These are phyloP conservation scores for Pegoplata infirma DNA, from an alignment of 2,888 invertebrate genomes.

Conservation along the genomic window DNA sequence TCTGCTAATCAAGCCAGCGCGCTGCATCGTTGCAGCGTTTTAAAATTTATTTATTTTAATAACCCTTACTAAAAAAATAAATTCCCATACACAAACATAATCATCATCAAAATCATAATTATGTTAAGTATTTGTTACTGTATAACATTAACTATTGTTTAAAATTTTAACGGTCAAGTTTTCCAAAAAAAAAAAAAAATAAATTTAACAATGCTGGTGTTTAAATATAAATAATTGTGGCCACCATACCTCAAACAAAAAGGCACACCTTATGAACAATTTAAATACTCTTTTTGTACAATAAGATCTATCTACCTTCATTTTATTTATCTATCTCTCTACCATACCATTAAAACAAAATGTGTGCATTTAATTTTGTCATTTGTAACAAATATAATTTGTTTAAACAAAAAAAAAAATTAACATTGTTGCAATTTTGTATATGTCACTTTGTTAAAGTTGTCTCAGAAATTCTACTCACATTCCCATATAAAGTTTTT, in stretches of 20 bases:
- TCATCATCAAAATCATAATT: slow-evolving; percentile 44
- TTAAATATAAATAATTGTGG: slow-evolving; percentile 24
- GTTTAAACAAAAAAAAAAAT: not conserved
- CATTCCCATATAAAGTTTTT: not conserved
- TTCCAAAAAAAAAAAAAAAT: slow-evolving; percentile 21
- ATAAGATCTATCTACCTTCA: not conserved
- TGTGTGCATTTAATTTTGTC: slow-evolving; percentile 19
- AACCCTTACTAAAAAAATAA: slow-evolving; percentile 49
- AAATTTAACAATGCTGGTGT: slow-evolving; percentile 45
- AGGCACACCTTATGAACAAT: slow-evolving; percentile 36
- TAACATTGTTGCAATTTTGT: too few species aligned
- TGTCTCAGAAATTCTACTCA: not conserved
- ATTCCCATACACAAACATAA: slow-evolving; percentile 29
- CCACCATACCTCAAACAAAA: not conserved
- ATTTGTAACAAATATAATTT: slow-evolving; percentile 30
- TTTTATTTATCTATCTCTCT: too few species aligned
- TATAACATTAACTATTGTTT: slow-evolving; percentile 28
- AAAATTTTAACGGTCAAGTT: slow-evolving; percentile 50
- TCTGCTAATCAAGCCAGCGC: too few species aligned
- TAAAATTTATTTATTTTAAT: too few species aligned
- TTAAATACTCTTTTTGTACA: not conserved
- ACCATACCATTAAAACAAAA: not conserved
- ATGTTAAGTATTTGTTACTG: slow-evolving; percentile 39
- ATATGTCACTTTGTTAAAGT: not conserved
- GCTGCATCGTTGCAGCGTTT: too few species aligned